These are phyloP conservation scores for Epinotia bilunana DNA, from an alignment of 2,888 invertebrate species.

Conservation along the genomic window DNA sequence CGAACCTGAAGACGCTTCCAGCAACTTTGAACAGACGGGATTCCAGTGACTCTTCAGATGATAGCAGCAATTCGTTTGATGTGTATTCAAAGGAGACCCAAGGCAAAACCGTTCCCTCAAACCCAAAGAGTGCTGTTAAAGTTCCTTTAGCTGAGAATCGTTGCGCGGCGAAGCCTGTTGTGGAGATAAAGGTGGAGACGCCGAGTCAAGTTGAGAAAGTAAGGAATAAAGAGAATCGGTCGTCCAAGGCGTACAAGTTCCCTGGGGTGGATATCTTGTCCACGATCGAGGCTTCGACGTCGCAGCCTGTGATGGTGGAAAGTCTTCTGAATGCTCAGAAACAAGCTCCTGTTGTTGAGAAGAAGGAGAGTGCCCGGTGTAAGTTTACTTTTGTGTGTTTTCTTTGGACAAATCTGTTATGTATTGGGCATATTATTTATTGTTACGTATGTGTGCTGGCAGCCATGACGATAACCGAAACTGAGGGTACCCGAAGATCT, in stretches of 20 bases:
- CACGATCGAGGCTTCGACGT: slow-evolving; percentile 27
- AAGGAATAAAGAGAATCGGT: slow-evolving; percentile 1
- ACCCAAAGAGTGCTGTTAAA: slow-evolving; percentile 7
- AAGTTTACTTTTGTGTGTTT: slow-evolving; percentile 56
- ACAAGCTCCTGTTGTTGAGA: slow-evolving; percentile 64
- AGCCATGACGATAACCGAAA: too few relatives aligned
- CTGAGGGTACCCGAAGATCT: too few relatives aligned
- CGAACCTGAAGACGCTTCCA: slow-evolving; percentile 71
- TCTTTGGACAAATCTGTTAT: slow-evolving; percentile 48
- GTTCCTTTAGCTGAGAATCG: slow-evolving; percentile 19
- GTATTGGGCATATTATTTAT: background rate
- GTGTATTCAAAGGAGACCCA: background rate
- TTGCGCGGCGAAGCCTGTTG: background rate
- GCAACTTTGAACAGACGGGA: slow-evolving; percentile 63
- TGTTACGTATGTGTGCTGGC: too few relatives aligned
- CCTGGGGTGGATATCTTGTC: slow-evolving; percentile 29
- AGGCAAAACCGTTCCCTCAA: background rate
- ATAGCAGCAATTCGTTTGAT: slow-evolving; percentile 67
- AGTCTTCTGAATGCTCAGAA: slow-evolving; percentile 70
- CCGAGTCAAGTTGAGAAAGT: background rate
- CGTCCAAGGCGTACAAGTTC: slow-evolving; percentile 13
- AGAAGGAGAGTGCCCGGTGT: slow-evolving; percentile 73
- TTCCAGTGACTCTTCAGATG: slow-evolving; percentile 66
- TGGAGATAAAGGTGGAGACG: background rate
- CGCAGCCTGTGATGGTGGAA: slow-evolving; percentile 56